Evolutionary conservation across 2,113 vertebrate species (phyloP).

Genomic region (Labrus mixtus): DNA sequence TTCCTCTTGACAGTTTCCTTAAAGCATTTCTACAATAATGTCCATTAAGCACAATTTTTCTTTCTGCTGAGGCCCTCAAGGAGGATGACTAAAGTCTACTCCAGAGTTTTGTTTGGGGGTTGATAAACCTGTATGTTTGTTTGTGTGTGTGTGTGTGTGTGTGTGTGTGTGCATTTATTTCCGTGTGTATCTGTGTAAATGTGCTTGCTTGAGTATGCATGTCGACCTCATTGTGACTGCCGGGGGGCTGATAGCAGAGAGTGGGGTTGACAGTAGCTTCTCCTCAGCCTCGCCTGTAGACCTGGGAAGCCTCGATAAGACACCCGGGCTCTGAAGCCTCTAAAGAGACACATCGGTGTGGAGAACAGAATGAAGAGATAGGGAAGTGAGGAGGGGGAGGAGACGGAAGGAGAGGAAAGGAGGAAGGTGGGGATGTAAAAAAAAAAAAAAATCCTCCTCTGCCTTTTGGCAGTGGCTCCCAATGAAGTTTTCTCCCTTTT

Average conservation of each 20-base stretch:
- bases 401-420: conserved; percentile 31
- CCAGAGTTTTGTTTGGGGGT: conserved; percentile 61
- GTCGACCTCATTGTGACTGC: conserved; percentile 70
- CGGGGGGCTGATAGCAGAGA: conserved; percentile 67
- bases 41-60: conserved; percentile 68
- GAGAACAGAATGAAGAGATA: conserved; percentile 68
- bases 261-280: conserved; percentile 71
- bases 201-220: conserved; percentile 62
- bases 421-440: conserved; percentile 37
- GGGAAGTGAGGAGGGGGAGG: conserved; percentile 38
- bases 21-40: conserved; percentile 63
- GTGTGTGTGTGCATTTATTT: conserved; percentile 11
- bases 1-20: conserved; percentile 61
- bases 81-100: conserved; percentile 50
- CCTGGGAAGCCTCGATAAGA: conserved; percentile 82
- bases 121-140: conserved; percentile 50
- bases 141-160: conserved; percentile 13
- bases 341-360: conserved; percentile 69
- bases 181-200: conserved; percentile 38
- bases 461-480: conserved; percentile 70
- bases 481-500: conserved; percentile 64
- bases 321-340: conserved; percentile 65
- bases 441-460: conserved; percentile 41
- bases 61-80: conserved; percentile 30
- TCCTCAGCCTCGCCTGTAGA: conserved; percentile 67